These are phyloP conservation scores for Clanis bilineata DNA, from an alignment of 2,888 invertebrate genomes.

Conservation along the genomic window DNA sequence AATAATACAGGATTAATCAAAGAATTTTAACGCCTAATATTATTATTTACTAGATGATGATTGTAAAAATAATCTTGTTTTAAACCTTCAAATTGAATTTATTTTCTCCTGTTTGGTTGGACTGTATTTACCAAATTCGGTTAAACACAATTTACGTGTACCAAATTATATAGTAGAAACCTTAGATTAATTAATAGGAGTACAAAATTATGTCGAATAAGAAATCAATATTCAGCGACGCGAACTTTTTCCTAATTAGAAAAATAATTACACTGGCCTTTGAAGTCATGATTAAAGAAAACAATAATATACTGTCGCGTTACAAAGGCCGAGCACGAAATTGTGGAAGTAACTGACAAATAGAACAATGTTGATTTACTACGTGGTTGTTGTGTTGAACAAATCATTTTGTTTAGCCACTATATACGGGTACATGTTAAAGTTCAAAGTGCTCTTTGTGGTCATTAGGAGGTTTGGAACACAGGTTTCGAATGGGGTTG, in stretches of 20 bases:
- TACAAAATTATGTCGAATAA: background rate
- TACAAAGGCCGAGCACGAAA: background rate
- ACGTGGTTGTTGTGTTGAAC: conserved; percentile 9
- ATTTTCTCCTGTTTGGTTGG: too few species aligned
- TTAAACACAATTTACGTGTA: too few species aligned
- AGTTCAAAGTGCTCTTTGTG: background rate
- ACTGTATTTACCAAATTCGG: too few species aligned
- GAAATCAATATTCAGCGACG: background rate
- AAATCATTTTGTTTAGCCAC: background rate
- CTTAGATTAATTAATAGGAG: too few species aligned
- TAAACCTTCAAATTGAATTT: too few species aligned
- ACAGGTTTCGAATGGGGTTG: too few species aligned
- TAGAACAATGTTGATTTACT: conserved; percentile 14
- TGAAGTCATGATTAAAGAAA: conserved; percentile 1
- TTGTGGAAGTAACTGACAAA: background rate
- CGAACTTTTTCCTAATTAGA: background rate
- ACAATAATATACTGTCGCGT: background rate
- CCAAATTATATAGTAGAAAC: too few species aligned
- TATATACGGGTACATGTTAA: background rate
- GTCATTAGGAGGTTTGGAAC: background rate
- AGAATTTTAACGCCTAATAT: too few species aligned
- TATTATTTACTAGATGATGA: too few species aligned
- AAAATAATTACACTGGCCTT: conserved; percentile 15
- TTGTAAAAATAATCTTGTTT: too few species aligned
- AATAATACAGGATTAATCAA: background rate